Base-by-base conservation (phyloP, 2,888 invertebrate species). In the Cyrtodaria siliqua region DNA sequence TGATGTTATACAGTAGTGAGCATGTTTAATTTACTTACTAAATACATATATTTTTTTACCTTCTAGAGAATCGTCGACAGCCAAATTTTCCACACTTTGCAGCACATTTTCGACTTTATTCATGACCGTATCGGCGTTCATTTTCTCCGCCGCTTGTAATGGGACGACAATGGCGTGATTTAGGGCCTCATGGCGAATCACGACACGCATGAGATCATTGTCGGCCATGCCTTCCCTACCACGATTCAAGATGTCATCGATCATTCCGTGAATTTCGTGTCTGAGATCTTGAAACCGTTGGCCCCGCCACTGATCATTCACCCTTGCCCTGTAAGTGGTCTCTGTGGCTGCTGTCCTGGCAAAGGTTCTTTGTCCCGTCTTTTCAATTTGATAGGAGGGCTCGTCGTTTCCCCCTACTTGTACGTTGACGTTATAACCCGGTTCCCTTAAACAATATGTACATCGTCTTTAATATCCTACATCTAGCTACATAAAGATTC, bases 101-200 rank as follows among this genome's bases (percentile, higher is more conserved):
- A 61, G 18, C 9, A 62, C 62, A 38, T 50, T 62, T 38, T 62
- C 62, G 12, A 50, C n/a, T n/a, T 62, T 62, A 3, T 16, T 6
- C n/a, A n/a, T n/a, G n/a, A n/a, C n/a, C n/a, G n/a, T n/a, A n/a
- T n/a, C n/a, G n/a, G n/a, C n/a, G n/a, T n/a, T n/a, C n/a, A n/a
- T n/a, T n/a, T n/a, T n/a, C n/a, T n/a, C n/a, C n/a, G n/a, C n/a
- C n/a, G n/a, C n/a, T n/a, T n/a, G n/a, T n/a, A n/a, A n/a, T n/a
- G n/a, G n/a, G n/a, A n/a, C n/a, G n/a, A n/a, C n/a, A n/a, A n/a
- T n/a, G n/a, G n/a, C n/a, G n/a, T n/a, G n/a, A n/a, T n/a, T n/a
- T n/a, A n/a, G n/a, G n/a, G 29, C 20, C 3, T 49, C 18, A 38
- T 62, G 50, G 6, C 62, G 8, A 1, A 62, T 14, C 9, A 62